Conservation (phyloP, 2,888 invertebrate genomes). For the Melipona beecheii region DNA sequence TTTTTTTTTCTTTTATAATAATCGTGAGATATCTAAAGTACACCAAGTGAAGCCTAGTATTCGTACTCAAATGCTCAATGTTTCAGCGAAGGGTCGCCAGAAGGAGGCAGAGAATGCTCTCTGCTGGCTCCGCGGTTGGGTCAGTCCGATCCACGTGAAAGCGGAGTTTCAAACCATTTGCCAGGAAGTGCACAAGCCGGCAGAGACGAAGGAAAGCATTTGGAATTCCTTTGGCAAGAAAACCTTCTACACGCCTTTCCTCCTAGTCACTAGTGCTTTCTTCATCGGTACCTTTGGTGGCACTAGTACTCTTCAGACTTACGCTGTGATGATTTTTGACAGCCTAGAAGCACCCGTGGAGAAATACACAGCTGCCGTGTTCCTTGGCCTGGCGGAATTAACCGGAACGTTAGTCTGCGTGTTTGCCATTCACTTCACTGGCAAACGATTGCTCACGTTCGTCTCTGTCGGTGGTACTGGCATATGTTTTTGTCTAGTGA, state of each 20-base stretch:
- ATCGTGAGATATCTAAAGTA: no score
- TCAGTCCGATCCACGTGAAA: conserved; percentile 86
- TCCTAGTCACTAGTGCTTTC: conserved; percentile 88
- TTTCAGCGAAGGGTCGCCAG: conserved; percentile 85
- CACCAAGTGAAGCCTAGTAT: no score
- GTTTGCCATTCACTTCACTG: conserved; percentile 88
- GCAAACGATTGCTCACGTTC: conserved; percentile 89
- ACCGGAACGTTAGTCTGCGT: conserved; percentile 89
- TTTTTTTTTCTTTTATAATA: no score
- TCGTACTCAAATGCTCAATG: not conserved
- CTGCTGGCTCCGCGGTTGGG: conserved; percentile 93
- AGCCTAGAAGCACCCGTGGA: conserved; percentile 90
- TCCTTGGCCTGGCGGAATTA: conserved; percentile 90
- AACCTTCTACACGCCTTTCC: conserved; percentile 89
- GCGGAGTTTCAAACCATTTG: conserved; percentile 86
- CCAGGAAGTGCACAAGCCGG: conserved; percentile 81
- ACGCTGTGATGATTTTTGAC: conserved; percentile 90
- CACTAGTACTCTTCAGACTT: conserved; percentile 90
- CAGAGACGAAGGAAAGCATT: conserved; percentile 57
- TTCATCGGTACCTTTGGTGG: conserved; percentile 91
- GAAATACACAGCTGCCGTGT: conserved; percentile 90
- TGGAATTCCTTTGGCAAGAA: conserved; percentile 85
- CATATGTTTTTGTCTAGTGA: conserved; percentile 87
- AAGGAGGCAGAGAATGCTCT: conserved; percentile 89
- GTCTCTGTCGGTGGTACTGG: conserved; percentile 89